Base-by-base conservation (phyloP, 2,888 invertebrate species). In the Thyatira batis region DNA sequence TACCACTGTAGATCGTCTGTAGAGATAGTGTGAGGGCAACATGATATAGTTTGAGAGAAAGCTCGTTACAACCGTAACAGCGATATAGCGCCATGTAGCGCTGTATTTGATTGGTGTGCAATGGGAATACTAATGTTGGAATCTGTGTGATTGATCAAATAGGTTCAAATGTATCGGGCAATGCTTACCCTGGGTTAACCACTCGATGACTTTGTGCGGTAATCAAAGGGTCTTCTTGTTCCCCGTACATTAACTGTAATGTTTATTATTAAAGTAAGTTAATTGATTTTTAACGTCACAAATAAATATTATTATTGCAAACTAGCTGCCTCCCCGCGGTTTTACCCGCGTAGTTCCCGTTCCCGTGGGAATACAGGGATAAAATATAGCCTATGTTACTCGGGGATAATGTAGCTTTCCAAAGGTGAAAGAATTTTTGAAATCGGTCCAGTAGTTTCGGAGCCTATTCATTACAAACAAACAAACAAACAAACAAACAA, bases 71-170 rank as follows among this genome's bases (percentile, higher is more conserved):
- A 45, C 48, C 27, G 8, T 39, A 39, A 25, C 25, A 11, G 9
- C 27, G 2, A 20, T 13, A 46, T 46, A 9, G 25, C 17, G 51
- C 49, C 56, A 57, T 63, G 65, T 58, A 67, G 66, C 63, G 57
- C 63, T 67, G 67, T 64, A 70, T 77, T 77, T 77, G 78, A 82
- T 80, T 76, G 73, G 71, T 64, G 59, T 68, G 74, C 71, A 71
- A 70, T 62, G 65, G 69, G 78, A 79, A 76, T 76, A 74, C 72
- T 78, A 77, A 78, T 78, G 71, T 61, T 61, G 58, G 59, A 65
- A 63, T 63, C 58, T 65, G 67, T 64, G 60, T 69, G 70, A 71
- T 69, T 71, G 73, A 70, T 72, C 64, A 67, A 73, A 66, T 63
- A 60, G 9, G 13, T 46, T 25, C 11, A n/a, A 0, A 13, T 27